These are phyloP conservation scores for Heterotilapia buettikoferi DNA, from an alignment of 2,113 vertebrate species.

Conservation along the genomic window DNA sequence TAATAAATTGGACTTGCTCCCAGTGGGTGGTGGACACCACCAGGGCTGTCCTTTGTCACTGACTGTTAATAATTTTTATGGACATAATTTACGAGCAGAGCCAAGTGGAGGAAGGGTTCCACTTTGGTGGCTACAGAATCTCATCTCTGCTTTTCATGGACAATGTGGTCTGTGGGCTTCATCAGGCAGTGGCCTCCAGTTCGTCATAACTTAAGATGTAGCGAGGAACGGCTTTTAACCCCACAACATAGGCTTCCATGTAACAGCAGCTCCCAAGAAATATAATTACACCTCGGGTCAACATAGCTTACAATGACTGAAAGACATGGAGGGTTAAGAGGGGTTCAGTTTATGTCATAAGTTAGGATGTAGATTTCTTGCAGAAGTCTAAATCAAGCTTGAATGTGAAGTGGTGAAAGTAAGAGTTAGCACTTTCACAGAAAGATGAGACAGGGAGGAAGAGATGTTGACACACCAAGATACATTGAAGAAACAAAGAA, in stretches of 20 bases:
- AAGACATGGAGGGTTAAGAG: background rate
- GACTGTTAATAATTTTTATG: background rate
- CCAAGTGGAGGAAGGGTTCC: background rate
- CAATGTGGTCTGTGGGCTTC: background rate
- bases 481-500: background rate
- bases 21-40: background rate
- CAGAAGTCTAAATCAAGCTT: background rate
- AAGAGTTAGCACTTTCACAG: background rate
- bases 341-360: background rate
- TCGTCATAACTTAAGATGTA: background rate
- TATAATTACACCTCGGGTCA: background rate
- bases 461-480: background rate
- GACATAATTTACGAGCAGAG: background rate
- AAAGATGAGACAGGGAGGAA: background rate
- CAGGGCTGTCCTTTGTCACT: background rate
- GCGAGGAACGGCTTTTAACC: background rate
- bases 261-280: background rate
- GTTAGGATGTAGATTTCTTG: background rate
- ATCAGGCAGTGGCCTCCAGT: background rate
- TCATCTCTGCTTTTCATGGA: background rate
- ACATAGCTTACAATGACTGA: background rate
- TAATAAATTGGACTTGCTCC: background rate
- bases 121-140: background rate
- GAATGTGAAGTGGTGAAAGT: background rate
- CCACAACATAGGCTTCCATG: background rate